Evolutionary conservation across 2,797 vertebrate species (phyloP), one percentile per base, ranked within the genome.

Genomic region (Zonotrichia albicollis): DNA sequence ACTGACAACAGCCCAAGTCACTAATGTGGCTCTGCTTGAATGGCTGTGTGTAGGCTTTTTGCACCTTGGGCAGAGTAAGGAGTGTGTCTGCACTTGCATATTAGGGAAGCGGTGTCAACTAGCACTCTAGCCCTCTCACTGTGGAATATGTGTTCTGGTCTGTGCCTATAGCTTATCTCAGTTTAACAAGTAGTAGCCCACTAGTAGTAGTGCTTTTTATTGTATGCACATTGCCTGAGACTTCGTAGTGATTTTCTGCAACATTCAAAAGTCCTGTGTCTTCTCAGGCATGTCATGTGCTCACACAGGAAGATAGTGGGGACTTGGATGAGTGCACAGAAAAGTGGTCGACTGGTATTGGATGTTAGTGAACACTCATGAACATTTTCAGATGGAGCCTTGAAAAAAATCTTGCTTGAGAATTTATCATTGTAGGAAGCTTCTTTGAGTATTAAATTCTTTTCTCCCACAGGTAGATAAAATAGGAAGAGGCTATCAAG

Each of bases 401-500:
- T 68, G 48, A 16, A 74, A 64, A 50, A 85, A 42, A 16, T 45
- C 58, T n/a, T 64, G 17, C 1, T 3, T 60, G 26, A 72, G 40
- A 68, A 62, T 79, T 76, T 43, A 34, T 62, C 21, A 4, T 50
- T 46, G 17, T 78, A 42, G 64, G 43, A 78, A 74, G 55, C 18
- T n/a, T 89, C 40, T 57, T 46, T 9, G 16, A 42, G 19, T 13
- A 32, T 77, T 61, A 78, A 46, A 54, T 13, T 38, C 6, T 55
- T 93, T 43, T 74, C 22, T 54, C 48, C 13, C 5, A 2, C 91
- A 99, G 99, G 99, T 99, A 84, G 99, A 99, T 97, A 99, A 99
- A 97, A 99, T 99, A 3, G 99, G 99, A 29, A 98, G 99, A 46
- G 99, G 99, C 67, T 99, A 99, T 97, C 99, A 99, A 87, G 99